Conservation (phyloP, 1,140 invertebrate genomes). For the Drosophila parvula region DNA sequence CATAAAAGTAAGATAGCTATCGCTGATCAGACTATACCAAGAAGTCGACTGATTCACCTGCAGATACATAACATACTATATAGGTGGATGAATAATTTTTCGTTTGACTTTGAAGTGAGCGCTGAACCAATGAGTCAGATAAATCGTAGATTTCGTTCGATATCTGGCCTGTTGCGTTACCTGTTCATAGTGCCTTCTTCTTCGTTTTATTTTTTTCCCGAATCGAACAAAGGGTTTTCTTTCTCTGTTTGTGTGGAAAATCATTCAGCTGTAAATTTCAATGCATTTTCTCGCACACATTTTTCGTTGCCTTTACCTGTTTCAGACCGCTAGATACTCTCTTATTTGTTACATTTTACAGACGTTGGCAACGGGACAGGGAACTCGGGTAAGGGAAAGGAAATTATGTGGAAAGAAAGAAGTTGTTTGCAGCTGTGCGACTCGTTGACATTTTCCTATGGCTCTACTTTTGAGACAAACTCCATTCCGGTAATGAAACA, state of each 20-base stretch:
- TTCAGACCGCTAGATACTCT: not conserved
- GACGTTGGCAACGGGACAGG: not conserved
- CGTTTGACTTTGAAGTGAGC: slow-evolving; percentile 14
- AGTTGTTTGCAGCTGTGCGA: slow-evolving; percentile 30
- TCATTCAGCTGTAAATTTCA: slow-evolving; percentile 41
- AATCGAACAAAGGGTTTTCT: slow-evolving; percentile 33
- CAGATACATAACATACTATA: not conserved
- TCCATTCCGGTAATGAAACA: slow-evolving; percentile 42
- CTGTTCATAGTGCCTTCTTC: slow-evolving; percentile 3
- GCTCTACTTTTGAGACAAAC: slow-evolving; percentile 17
- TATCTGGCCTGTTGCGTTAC: slow-evolving; percentile 24
- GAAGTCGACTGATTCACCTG: slow-evolving; percentile 28
- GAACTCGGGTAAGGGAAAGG: slow-evolving; percentile 14
- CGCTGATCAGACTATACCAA: slow-evolving; percentile 12
- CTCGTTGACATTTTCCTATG: slow-evolving; percentile 31
- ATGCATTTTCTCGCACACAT: slow-evolving; percentile 14
- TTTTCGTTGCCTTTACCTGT: slow-evolving; percentile 29
- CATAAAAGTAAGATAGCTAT: not conserved
- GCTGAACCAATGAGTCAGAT: slow-evolving; percentile 26
- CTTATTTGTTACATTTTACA: slow-evolving; percentile 25
- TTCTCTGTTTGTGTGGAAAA: slow-evolving; percentile 23
- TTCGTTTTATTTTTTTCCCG: not conserved
- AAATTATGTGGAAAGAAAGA: slow-evolving; percentile 48
- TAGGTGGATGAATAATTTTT: slow-evolving; percentile 21
- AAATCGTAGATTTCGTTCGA: slow-evolving; percentile 12